Conservation (phyloP, 2,113 vertebrate genomes). For the Himantopus leucocephalus region DNA sequence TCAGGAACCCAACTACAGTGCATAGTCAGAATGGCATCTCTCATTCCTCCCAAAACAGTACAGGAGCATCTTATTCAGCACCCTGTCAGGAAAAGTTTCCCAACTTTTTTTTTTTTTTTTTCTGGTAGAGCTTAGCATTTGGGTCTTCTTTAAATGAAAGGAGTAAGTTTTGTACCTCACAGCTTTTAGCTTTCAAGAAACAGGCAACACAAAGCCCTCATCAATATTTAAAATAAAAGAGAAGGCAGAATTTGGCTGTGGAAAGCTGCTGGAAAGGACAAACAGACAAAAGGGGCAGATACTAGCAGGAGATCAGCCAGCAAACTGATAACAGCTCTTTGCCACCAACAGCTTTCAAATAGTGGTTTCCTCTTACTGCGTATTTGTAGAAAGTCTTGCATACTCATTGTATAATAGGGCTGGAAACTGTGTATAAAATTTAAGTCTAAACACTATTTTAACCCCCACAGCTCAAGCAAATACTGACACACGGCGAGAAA, state of each 20-base stretch:
- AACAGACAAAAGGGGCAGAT: slow-evolving; percentile 13
- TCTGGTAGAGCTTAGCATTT: neutral
- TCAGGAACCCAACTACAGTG: neutral
- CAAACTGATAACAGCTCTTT: neutral
- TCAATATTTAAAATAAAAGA: neutral
- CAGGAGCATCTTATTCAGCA: neutral
- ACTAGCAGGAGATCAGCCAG: neutral
- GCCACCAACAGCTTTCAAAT: neutral
- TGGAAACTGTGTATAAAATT: neutral
- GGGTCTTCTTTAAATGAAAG: neutral
- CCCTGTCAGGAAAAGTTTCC: neutral
- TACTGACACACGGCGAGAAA: neutral
- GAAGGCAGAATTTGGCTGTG: neutral
- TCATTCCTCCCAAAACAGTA: neutral
- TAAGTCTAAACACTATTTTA: neutral
- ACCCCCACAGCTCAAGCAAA: neutral
- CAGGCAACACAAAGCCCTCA: neutral
- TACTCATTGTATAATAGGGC: neutral
- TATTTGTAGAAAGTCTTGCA: neutral
- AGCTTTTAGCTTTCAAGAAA: neutral
- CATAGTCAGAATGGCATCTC: neutral
- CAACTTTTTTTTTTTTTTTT: too few species aligned
- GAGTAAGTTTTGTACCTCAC: neutral
- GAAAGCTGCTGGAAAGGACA: neutral
- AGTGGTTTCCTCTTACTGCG: neutral